A percentile compares a stretch with the other conserved stretches of the same genome.
Evolutionary conservation across 1,140 invertebrate species (phyloP).

Genomic region (Dendroctonus valens): DNA sequence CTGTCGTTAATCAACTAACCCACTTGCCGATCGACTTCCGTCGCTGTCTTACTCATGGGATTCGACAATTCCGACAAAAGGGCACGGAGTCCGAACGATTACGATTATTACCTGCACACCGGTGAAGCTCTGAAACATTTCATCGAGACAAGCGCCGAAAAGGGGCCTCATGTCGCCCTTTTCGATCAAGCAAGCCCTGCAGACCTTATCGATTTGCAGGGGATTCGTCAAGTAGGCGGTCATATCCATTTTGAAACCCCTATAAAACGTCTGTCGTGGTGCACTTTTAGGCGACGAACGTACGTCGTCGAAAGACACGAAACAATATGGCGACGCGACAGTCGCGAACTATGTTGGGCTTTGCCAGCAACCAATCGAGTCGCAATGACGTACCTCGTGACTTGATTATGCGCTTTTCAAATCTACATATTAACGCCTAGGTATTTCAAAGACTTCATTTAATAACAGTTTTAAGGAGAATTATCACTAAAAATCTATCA

Average conservation of each 20-base stretch:
- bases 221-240: conserved; percentile 47
- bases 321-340: conserved; percentile 29
- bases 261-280: conserved; percentile 21
- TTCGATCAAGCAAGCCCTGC: conserved; percentile 50
- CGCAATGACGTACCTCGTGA: conserved; percentile 16
- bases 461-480: too few relatives aligned
- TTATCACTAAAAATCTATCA: too few relatives aligned
- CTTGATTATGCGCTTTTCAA: conserved; percentile 18
- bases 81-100: too few relatives aligned
- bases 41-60: too few relatives aligned
- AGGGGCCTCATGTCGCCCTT: conserved; percentile 53
- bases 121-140: conserved; percentile 52
- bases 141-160: conserved; percentile 52
- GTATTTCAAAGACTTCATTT: too few relatives aligned
- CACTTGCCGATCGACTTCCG: too few relatives aligned
- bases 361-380: conserved; percentile 6
- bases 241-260: conserved; percentile 46
- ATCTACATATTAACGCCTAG: background rate
- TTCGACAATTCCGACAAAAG: too few relatives aligned
- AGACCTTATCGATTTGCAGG: conserved; percentile 50
- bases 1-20: too few relatives aligned
- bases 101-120: conserved; percentile 46
- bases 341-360: conserved; percentile 24
- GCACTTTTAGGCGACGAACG: conserved; percentile 5
- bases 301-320: conserved; percentile 15